Percentiles rank a stretch among this genome's conserved stretches.
These are phyloP conservation scores for Seira sanloemensis DNA, from an alignment of 2,888 invertebrate species.

Conservation along the genomic window DNA sequence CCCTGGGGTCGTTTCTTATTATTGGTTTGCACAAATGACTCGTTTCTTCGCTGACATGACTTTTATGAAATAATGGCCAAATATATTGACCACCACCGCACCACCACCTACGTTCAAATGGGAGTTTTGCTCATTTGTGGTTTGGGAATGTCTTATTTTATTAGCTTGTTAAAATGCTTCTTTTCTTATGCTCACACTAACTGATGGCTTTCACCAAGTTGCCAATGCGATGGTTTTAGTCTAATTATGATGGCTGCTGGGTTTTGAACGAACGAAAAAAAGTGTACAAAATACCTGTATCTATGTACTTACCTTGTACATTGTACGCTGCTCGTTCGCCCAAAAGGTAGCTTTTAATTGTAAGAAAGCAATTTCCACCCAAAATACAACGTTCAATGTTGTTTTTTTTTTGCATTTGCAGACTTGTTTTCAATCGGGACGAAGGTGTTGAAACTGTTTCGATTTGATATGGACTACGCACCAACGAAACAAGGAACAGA, in stretches of 20 bases:
- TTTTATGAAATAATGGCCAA: constrained; percentile 45
- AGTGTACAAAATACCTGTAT: not conserved
- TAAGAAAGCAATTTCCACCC: too few species aligned
- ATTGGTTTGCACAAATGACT: constrained; percentile 6
- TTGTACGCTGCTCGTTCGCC: too few species aligned
- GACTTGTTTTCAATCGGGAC: constrained; percentile 64
- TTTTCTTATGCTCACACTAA: not conserved
- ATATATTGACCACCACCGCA: constrained; percentile 5
- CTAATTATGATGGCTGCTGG: not conserved
- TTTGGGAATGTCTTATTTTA: constrained; percentile 5
- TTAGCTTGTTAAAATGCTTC: constrained; percentile 8
- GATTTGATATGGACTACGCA: constrained; percentile 46
- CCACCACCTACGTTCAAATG: not conserved
- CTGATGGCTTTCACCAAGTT: not conserved
- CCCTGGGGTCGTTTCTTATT: constrained; percentile 31
- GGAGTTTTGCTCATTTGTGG: constrained; percentile 7
- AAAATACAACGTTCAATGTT: not conserved
- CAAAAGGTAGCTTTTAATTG: not conserved
- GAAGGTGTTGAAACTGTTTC: constrained; percentile 59
- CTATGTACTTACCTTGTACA: not conserved
- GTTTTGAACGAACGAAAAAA: not conserved
- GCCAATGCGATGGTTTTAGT: too few species aligned
- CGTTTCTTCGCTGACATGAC: not conserved
- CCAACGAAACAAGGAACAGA: constrained; percentile 55
- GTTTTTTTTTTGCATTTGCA: constrained; percentile 17